Percentiles rank a stretch among this genome's conserved stretches.
phyloP scores from a whole-genome alignment of 2,113 vertebrate species.

The Paramormyrops kingsleyae region DNA sequence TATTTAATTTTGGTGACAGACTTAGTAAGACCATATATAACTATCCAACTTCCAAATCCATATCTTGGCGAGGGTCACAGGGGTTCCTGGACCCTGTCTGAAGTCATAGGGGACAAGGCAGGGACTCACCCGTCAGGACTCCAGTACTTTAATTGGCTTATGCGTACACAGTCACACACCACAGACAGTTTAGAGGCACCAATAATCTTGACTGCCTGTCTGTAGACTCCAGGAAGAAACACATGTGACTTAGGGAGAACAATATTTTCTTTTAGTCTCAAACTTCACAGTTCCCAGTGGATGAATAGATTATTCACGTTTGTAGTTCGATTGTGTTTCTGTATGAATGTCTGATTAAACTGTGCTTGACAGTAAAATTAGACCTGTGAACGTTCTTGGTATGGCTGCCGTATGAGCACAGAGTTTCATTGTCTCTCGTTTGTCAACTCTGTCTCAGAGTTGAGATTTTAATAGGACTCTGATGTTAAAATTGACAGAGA shows the following conservation, averaged over 20 bases:
- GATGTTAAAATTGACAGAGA: not conserved
- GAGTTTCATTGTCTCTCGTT: not conserved
- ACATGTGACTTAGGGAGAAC: not conserved
- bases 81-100: not conserved
- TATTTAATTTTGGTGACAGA: not conserved
- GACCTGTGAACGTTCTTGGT: not conserved
- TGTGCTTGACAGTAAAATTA: not conserved
- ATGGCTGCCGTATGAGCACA: not conserved
- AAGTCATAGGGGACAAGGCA: not conserved
- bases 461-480: not conserved
- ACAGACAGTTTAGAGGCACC: not conserved
- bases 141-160: not conserved
- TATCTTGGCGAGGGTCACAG: not conserved
- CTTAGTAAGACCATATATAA: not conserved
- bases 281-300: not conserved
- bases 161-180: not conserved
- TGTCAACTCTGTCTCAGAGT: not conserved
- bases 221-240: not conserved
- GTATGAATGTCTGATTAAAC: not conserved
- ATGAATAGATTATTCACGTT: not conserved
- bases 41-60: not conserved
- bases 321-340: not conserved
- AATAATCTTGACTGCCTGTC: not conserved
- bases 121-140: not conserved
- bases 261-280: not conserved